Percentiles rank a stretch among this genome's conserved stretches.
Conservation (phyloP, 1,140 invertebrate genomes). For the Drosophila truncata region DNA sequence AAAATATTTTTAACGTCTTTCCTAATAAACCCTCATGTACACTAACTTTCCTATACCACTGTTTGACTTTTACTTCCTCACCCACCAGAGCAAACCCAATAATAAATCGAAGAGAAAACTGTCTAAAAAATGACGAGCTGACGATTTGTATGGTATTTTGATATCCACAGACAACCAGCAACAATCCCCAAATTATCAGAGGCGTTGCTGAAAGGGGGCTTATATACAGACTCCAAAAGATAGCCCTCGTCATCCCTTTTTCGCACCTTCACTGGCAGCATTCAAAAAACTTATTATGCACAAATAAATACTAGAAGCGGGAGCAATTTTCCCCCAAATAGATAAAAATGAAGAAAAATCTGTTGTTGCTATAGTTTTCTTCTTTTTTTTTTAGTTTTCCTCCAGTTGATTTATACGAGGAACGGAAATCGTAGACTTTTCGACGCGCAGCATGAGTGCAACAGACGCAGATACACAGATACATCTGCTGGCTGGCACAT, state of each 20-base stretch:
- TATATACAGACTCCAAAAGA: too few species aligned
- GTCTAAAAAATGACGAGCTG: slow-evolving; percentile 83
- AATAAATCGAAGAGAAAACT: slow-evolving; percentile 75
- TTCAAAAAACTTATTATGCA: slow-evolving; percentile 80
- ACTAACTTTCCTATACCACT: slow-evolving; percentile 9
- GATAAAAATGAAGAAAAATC: slow-evolving; percentile 78
- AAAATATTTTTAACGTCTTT: background rate
- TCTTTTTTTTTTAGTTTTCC: slow-evolving; percentile 18
- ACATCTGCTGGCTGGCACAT: slow-evolving; percentile 43
- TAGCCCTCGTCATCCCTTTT: slow-evolving; percentile 1
- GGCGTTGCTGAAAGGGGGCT: slow-evolving; percentile 9
- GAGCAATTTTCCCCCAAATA: slow-evolving; percentile 45
- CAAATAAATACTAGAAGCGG: slow-evolving; percentile 70
- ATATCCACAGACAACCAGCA: slow-evolving; percentile 69
- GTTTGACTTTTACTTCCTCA: slow-evolving; percentile 42
- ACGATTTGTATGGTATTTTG: slow-evolving; percentile 82
- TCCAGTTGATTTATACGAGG: slow-evolving; percentile 77
- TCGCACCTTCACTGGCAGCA: slow-evolving; percentile 14
- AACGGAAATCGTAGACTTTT: slow-evolving; percentile 83
- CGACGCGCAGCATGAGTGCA: slow-evolving; percentile 84
- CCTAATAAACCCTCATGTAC: background rate
- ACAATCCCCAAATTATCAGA: slow-evolving; percentile 37
- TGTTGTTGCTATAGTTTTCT: slow-evolving; percentile 45
- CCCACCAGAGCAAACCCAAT: slow-evolving; percentile 28
- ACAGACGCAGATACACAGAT: slow-evolving; percentile 54